Conservation (phyloP, 2,113 vertebrate species). For the Cyprinodon tularosa region DNA sequence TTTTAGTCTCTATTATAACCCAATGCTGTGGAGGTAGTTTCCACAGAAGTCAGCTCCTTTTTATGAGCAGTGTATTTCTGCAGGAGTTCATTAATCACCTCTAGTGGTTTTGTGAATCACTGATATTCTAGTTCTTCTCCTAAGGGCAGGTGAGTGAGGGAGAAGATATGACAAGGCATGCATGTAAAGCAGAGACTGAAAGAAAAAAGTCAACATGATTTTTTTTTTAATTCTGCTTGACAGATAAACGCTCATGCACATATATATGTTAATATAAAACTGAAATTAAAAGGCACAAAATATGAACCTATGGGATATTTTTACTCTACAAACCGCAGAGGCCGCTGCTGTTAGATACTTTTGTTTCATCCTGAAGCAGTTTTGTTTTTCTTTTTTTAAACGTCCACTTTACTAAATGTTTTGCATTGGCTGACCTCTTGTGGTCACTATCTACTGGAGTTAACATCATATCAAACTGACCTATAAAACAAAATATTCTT, state of each 20-base stretch:
- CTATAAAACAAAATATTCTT: neutral
- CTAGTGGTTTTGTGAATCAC: slow-evolving; percentile 30
- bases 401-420: slow-evolving; percentile 4
- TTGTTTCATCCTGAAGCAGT: neutral
- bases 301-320: neutral
- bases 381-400: neutral
- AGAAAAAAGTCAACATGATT: slow-evolving; percentile 41
- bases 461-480: neutral
- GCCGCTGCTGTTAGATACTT: too few species aligned
- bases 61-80: slow-evolving; percentile 7
- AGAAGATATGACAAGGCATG: slow-evolving; percentile 19
- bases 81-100: slow-evolving; percentile 39
- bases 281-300: neutral
- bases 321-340: neutral
- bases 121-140: slow-evolving; percentile 25
- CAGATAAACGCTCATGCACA: neutral
- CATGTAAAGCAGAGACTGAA: slow-evolving; percentile 26
- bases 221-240: slow-evolving; percentile 4
- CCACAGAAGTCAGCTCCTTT: slow-evolving; percentile 15
- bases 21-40: slow-evolving; percentile 13
- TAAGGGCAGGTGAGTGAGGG: neutral
- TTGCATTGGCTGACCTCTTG: slow-evolving; percentile 50
- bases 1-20: slow-evolving; percentile 14
- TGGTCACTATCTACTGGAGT: slow-evolving; percentile 43
- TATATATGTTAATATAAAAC: neutral